Evolutionary conservation across 2,888 invertebrate species (phyloP).

Genomic region (Bibio marci): DNA sequence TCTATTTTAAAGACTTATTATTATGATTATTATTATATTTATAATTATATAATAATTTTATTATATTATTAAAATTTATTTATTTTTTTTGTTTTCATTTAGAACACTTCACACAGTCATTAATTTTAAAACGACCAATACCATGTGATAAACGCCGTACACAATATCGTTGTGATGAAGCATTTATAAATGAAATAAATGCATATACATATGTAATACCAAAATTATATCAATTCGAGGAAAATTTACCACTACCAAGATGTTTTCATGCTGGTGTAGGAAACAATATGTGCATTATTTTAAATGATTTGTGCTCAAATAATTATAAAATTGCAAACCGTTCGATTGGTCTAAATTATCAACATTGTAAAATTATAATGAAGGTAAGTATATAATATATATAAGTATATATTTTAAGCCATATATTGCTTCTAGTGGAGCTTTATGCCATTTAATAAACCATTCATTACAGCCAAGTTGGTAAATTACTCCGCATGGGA

Average conservation of each 20-base stretch:
- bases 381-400: conserved; percentile 14
- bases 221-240: conserved; percentile 15
- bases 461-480: too few species aligned
- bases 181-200: conserved; percentile 24
- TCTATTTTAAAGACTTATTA: too few species aligned
- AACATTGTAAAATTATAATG: conserved; percentile 23
- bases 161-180: conserved; percentile 24
- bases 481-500: too few species aligned
- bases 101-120: too few species aligned
- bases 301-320: conserved; percentile 21
- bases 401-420: not conserved
- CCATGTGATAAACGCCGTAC: conserved; percentile 21
- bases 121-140: conserved; percentile 26
- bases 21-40: too few species aligned
- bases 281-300: conserved; percentile 18
- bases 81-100: not conserved
- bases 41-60: not conserved
- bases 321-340: conserved; percentile 22
- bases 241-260: conserved; percentile 16
- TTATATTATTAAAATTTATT: not conserved
- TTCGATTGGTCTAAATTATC: conserved; percentile 18
- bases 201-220: conserved; percentile 23
- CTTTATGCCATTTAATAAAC: too few species aligned
- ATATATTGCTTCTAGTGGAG: too few species aligned
- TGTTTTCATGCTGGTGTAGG: conserved; percentile 21